Evolutionary conservation across 1,140 invertebrate species (phyloP), one percentile per base, ranked within the genome.

Genomic region (Drosophila nigrodunni): DNA sequence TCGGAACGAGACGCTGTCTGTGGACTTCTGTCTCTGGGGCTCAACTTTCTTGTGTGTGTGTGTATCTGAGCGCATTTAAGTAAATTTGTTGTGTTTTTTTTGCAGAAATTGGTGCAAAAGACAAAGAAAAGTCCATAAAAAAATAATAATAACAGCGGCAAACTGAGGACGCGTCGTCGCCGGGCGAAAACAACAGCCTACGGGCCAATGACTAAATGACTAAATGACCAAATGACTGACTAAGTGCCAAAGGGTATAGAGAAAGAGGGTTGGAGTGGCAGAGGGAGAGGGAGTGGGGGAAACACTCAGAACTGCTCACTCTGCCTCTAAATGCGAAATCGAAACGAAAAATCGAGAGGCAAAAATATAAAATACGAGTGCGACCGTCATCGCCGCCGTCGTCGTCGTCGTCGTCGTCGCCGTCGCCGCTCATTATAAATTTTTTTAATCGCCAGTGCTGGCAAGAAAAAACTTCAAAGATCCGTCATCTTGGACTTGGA

Each of bases 211-310:
- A 88, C 83, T 87, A 87, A 87, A 87, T 87, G 83, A 88, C 83
- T 87, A 30, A 87, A 87, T 87, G 83, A 88, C 83, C 88, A 87
- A 87, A 87, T 87, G 83, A 88, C 83, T 87, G 83, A 87, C 83
- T 87, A 89, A 87, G 83, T 87, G 83, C 83, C 83, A 88, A 87
- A 82, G 80, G 75, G 58, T 80, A 62, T 21, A 47, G n/a, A 47
- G 46, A 61, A 52, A 57, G 7, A 35, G 43, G 25, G 35, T n/a
- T 13, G 37, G 25, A 46, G 37, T 8, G 18, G 61, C 37, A 57
- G 50, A 52, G 37, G 59, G 50, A 76, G 55, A 60, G 54, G 10
- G 21, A 34, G 3, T 8, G 46, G 59, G 30, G 7, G 7, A 1
- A 13, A 11, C 13, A 15, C 4, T 37, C 46, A 15, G 59, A n/a